Percentiles rank a stretch among this genome's conserved stretches.
phyloP scores from a whole-genome alignment of 2,888 invertebrate species.

The Abrostola tripartita region DNA sequence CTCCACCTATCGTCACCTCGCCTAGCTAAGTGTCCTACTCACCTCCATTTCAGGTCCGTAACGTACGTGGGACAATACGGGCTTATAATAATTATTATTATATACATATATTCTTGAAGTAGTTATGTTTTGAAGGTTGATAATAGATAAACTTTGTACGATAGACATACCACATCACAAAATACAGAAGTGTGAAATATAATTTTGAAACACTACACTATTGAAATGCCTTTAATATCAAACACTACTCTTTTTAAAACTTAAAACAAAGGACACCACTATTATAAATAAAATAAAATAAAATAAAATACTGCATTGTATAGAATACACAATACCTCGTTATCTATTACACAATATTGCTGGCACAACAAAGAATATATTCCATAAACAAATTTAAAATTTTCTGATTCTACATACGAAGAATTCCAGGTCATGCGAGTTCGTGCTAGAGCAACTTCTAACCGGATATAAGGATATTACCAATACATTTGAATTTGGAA shows the following conservation, averaged over 20 bases:
- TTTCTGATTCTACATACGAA: constrained; percentile 16
- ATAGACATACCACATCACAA: no score
- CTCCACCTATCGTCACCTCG: no score
- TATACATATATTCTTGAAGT: no score
- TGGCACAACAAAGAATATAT: constrained; percentile 9
- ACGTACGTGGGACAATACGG: no score
- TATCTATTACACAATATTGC: not conserved
- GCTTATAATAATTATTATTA: no score
- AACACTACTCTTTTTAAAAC: not conserved
- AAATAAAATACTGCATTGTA: not conserved
- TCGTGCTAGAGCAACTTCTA: constrained; percentile 22
- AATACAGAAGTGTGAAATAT: no score
- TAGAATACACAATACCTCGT: not conserved
- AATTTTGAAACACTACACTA: no score
- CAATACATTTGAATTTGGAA: constrained; percentile 18
- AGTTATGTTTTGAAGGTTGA: no score
- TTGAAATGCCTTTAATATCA: not conserved
- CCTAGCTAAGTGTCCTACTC: no score
- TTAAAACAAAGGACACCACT: not conserved
- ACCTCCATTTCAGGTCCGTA: no score
- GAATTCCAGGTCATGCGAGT: not conserved
- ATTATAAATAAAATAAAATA: not conserved
- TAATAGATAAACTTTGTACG: no score
- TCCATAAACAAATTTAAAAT: constrained; percentile 6
- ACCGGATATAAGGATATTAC: constrained; percentile 17